These are phyloP conservation scores for Chaenodraco wilsoni DNA, from an alignment of 2,797 vertebrate species.

Conservation along the genomic window DNA sequence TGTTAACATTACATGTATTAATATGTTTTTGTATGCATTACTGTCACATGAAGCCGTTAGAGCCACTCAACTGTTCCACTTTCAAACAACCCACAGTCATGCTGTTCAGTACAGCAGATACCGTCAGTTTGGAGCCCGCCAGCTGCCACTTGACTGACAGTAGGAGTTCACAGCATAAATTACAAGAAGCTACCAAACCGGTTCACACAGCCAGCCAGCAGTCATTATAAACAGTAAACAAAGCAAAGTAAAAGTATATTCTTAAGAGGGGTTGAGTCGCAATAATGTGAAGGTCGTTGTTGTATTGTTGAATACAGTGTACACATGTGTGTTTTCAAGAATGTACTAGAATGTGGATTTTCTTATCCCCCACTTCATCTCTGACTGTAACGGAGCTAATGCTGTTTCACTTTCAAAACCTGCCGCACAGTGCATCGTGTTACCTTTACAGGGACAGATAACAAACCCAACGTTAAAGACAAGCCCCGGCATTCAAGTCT, in stretches of 20 bases:
- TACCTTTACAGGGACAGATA: not conserved
- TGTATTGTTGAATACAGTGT: not conserved
- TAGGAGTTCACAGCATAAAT: constrained; percentile 41
- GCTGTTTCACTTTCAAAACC: constrained; percentile 20
- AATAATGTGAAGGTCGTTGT: not conserved
- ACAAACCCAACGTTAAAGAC: not conserved
- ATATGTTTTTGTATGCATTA: not conserved
- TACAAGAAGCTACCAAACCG: constrained; percentile 19
- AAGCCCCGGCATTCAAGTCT: not conserved
- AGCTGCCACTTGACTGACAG: constrained; percentile 6
- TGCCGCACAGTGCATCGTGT: not conserved
- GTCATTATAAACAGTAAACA: not conserved
- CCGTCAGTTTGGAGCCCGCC: not conserved
- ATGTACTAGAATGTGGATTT: not conserved
- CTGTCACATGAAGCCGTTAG: not conserved
- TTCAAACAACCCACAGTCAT: not conserved
- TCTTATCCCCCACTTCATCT: not conserved
- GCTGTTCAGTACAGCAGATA: not conserved
- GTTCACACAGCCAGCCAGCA: not conserved
- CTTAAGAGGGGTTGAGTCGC: not conserved
- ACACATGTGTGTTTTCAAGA: not conserved
- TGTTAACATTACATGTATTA: too few species aligned
- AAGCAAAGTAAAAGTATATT: too few species aligned
- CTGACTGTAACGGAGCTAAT: not conserved
- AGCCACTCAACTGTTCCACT: not conserved